Evolutionary conservation across 1,140 invertebrate genomes (phyloP), one percentile per base, ranked within the genome.

Genomic region (Ceratina australensis): DNA sequence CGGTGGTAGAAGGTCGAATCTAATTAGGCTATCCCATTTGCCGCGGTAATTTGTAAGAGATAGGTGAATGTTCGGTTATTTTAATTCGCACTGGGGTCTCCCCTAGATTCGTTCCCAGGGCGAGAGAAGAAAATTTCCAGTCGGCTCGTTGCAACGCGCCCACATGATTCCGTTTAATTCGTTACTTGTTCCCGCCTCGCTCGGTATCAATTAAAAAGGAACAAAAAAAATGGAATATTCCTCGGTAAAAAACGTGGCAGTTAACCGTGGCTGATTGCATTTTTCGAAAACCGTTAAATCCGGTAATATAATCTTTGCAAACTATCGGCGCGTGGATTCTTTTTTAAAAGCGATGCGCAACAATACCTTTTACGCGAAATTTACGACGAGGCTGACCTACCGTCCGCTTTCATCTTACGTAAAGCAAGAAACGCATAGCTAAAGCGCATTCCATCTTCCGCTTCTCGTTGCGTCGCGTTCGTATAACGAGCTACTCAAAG

Each of bases 11-110:
- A 76, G 54, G 47, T 47, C 33, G 56, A 79, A 79, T 79, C 56
- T 74, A 79, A 74, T 79, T 79, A 74, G 56, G 63, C 52, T 50
- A 60, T 66, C 56, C 61, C 71, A 74, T 74, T 79, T 60, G 24
- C 49, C 57, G 12, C 0, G 24, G 28, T 52, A 77, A 77, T 77
- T 77, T 54, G 66, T 63, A 47, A 77, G 67, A 63, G 59, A 77
- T 54, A 71, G 67, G 57, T 24, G 57, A 63, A 71, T 28, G 67
- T 61, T 71, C 18, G 47, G 26, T 71, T 77, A 71, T 71, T 77
- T 71, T 63, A 77, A 71, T 71, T 61, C 57, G 47, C 42, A n/a
- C 26, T 47, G 20, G 26, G 60, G 24, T 7, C 33, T 68, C 18
- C 18, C 7, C 47, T 22, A 57, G 42, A 18, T 33, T 69, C 57